phyloP scores from a whole-genome alignment of 2,888 invertebrate species.

The Aphelenchoides bicaudatus region DNA sequence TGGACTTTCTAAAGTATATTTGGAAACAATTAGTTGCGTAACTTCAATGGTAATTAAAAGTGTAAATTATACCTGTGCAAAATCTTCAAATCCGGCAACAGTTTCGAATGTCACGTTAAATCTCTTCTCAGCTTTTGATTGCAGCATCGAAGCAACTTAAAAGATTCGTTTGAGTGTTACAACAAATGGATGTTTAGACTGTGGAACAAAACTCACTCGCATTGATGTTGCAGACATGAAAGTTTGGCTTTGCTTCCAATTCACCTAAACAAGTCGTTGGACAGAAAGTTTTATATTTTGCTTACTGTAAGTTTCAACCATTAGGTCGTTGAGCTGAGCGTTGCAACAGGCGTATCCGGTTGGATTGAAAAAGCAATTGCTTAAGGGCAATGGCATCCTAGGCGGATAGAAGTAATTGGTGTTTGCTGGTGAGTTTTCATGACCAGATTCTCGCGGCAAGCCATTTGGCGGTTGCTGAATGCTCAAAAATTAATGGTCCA shows the following conservation, averaged over 20 bases:
- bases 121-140: slow-evolving; percentile 29
- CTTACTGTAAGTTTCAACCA: slow-evolving; percentile 42
- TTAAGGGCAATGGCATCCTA: slow-evolving; percentile 34
- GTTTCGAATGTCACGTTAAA: slow-evolving; percentile 41
- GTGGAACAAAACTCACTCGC: too few species aligned
- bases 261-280: too few species aligned
- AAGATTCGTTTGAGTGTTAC: not conserved
- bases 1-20: too few species aligned
- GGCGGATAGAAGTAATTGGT: slow-evolving; percentile 39
- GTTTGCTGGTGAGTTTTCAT: slow-evolving; percentile 10
- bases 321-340: slow-evolving; percentile 35
- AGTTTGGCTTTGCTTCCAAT: slow-evolving; percentile 35
- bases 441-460: not conserved
- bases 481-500: too few species aligned
- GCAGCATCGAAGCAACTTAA: slow-evolving; percentile 16
- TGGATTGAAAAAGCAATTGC: slow-evolving; percentile 40
- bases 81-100: slow-evolving; percentile 37
- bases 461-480: slow-evolving; percentile 14
- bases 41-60: too few species aligned
- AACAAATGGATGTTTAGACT: too few species aligned
- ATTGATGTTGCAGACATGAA: slow-evolving; percentile 42
- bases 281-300: too few species aligned
- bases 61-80: slow-evolving; percentile 41
- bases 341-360: slow-evolving; percentile 40
- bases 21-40: too few species aligned